phyloP scores from a whole-genome alignment of 2,797 vertebrate genomes.

The Falco cherrug region DNA sequence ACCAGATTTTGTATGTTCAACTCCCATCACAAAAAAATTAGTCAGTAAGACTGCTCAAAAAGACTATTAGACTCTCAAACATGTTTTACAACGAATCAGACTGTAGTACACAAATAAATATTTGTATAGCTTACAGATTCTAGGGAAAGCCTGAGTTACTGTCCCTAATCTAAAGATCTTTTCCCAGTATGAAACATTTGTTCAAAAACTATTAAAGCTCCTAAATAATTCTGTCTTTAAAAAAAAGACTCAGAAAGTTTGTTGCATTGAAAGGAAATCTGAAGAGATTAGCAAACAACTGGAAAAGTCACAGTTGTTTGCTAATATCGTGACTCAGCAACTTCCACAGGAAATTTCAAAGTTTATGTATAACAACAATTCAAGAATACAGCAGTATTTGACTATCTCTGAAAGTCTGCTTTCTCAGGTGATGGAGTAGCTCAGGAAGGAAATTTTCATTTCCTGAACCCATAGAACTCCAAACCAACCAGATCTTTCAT shows the following conservation, averaged over 20 bases:
- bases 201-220: slow-evolving; percentile 3
- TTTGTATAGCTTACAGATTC: background rate
- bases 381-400: background rate
- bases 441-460: background rate
- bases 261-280: background rate
- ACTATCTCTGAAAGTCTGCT: background rate
- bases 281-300: background rate
- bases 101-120: background rate
- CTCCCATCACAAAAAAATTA: background rate
- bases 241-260: background rate
- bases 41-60: background rate
- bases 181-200: background rate
- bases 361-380: background rate
- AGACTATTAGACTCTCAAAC: background rate
- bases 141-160: background rate
- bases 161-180: background rate
- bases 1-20: background rate
- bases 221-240: background rate
- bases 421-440: background rate
- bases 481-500: background rate
- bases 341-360: background rate
- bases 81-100: background rate
- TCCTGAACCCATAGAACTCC: background rate
- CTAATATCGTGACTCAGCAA: background rate
- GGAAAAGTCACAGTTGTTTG: background rate